Conservation (phyloP, 2,888 invertebrate genomes). For the Graphium colonna region DNA sequence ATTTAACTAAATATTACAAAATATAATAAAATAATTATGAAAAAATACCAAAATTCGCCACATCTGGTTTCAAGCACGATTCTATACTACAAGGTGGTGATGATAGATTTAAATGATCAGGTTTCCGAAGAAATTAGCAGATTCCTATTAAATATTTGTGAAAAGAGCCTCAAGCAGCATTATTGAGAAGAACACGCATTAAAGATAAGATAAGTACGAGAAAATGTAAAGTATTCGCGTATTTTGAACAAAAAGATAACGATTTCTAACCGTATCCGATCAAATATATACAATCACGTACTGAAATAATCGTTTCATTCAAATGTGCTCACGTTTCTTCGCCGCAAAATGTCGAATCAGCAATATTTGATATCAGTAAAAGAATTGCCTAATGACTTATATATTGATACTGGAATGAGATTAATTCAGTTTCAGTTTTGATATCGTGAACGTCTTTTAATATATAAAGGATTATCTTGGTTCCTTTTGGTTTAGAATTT, state of each 20-base stretch:
- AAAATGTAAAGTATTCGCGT: constrained; percentile 13
- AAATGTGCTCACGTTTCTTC: constrained; percentile 13
- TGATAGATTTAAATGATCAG: too few relatives aligned
- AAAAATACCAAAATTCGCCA: too few relatives aligned
- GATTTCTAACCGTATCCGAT: not conserved
- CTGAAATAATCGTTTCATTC: not conserved
- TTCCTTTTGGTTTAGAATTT: not conserved
- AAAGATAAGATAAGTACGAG: constrained; percentile 15
- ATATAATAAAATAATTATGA: too few relatives aligned
- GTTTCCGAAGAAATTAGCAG: too few relatives aligned
- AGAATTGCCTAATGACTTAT: constrained; percentile 9
- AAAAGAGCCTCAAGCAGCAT: not conserved
- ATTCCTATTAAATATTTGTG: too few relatives aligned
- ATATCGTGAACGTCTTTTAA: constrained; percentile 3
- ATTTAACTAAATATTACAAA: too few relatives aligned
- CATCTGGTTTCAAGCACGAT: too few relatives aligned
- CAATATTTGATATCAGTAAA: constrained; percentile 9
- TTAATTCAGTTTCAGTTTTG: constrained; percentile 4
- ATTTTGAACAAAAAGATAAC: constrained; percentile 1
- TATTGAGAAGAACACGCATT: constrained; percentile 12
- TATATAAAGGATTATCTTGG: not conserved
- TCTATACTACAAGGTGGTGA: too few relatives aligned
- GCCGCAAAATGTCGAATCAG: constrained; percentile 2
- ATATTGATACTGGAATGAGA: constrained; percentile 5
- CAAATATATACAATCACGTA: constrained; percentile 14